Percentiles rank a stretch among this genome's conserved stretches.
Evolutionary conservation across 2,113 vertebrate species (phyloP).

Genomic region (Ovibos moschatus): DNA sequence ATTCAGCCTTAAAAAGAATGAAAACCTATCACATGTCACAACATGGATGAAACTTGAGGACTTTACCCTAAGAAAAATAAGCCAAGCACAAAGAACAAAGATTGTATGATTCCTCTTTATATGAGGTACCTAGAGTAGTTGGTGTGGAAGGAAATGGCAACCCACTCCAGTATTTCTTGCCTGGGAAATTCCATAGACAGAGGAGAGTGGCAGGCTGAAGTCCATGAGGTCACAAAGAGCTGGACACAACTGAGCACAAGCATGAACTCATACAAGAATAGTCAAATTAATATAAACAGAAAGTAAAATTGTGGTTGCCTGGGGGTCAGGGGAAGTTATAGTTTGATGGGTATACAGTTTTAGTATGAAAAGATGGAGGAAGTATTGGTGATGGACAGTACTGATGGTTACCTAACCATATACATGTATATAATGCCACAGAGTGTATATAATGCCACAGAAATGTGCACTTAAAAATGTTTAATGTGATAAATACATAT

Average conservation of each 20-base stretch:
- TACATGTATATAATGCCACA: not conserved
- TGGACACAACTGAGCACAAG: not conserved
- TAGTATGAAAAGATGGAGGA: not conserved
- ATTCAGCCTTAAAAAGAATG: not conserved
- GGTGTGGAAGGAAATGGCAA: not conserved
- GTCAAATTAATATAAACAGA: not conserved
- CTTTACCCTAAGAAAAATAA: not conserved
- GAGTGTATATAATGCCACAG: not conserved
- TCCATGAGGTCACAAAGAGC: not conserved
- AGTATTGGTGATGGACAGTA: not conserved
- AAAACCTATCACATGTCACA: not conserved
- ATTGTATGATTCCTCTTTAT: not conserved
- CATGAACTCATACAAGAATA: not conserved
- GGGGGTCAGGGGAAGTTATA: not conserved
- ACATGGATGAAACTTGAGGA: not conserved
- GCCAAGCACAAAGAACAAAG: not conserved
- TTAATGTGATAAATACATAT: not conserved
- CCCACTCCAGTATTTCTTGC: not conserved
- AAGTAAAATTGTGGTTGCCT: not conserved
- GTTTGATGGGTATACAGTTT: not conserved
- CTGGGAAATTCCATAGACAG: not conserved
- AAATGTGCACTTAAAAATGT: not conserved
- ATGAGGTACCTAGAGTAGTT: not conserved
- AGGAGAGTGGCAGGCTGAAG: not conserved
- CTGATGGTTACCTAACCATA: not conserved